Evolutionary conservation across 2,797 vertebrate species (phyloP), one percentile per base, ranked within the genome.

Genomic region (Oreochromis mossambicus): DNA sequence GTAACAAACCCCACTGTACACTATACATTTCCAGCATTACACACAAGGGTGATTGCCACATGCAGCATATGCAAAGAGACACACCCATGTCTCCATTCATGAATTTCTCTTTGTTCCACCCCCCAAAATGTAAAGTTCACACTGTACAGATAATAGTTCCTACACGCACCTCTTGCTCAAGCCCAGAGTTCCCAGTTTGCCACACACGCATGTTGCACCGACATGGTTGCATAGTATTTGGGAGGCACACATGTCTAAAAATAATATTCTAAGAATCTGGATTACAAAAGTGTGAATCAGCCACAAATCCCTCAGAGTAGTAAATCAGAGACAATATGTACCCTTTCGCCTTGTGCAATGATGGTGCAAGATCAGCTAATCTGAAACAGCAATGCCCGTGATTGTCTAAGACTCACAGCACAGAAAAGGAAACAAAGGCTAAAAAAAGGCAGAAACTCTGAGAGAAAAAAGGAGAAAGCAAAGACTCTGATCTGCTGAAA

Each of bases 1-100:
- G 58, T 36, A 36, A 36, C 58, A 63, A 63, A 36, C 58, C 58
- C 58, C 1, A 0, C 32, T 63, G 17, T 36, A 19, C 56, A 2
- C 55, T 34, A 68, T 78, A 11, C n/a, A 86, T 94, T 94, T 81
- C 87, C 86, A 87, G 85, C 75, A 89, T 43, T 5, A 68, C 54
- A 51, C n/a, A 50, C 48, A 46, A 83, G 76, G 10, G 56, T 32
- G 32, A 89, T 89, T 94, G 73, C 81, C 14, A 70, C 89, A 91
- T 13, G 41, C 34, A 26, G 10, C 41, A 83, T 13, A 75, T 75
- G 55, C 34, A 85, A 21, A 61, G 51, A 63, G 46, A 80, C 87
- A 77, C 79, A 77, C 58, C 9, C 76, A 76, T 78, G 85, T 83
- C 81, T 85, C 77, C 92, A 95, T 95, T 95, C 93, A 94, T 93